Evolutionary conservation across 2,797 vertebrate genomes (phyloP), one percentile per base, ranked within the genome.

Genomic region (Apogon hyalosoma): DNA sequence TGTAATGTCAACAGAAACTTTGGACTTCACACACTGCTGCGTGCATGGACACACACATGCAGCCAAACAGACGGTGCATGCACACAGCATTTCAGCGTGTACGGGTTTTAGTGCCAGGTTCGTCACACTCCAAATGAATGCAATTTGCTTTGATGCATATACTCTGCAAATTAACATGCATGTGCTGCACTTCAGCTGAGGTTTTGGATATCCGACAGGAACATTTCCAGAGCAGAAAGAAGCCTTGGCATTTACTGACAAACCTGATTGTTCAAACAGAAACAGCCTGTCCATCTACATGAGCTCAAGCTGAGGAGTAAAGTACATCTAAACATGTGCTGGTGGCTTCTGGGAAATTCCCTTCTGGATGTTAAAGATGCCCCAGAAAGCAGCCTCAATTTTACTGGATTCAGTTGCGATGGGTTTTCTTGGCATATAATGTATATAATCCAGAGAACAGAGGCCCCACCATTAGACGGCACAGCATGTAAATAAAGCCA

Each of bases 1-100:
- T 57, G 43, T 52, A 77, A 73, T 75, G 65, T 90, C 80, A 89
- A 90, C 77, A 86, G 18, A 78, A 46, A 81, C 82, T 65, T 85
- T 85, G 80, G 75, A 90, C 84, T 75, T 66, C 52, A 82, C 74
- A 60, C 69, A 64, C 64, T 19, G 53, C 41, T 38, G 41, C 54
- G 62, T 33, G 33, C 52, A 57, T 41, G 39, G 15, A 64, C 9
- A 63, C 39, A 69, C 48, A 51, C 50, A 63, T 36, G 63, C 48
- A 69, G 4, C 36, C 13, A 43, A 7, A 57, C 11, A 61, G 11
- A 28, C 1, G 10, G 19, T 13, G 58, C 31, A 48, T 11, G 28
- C 2, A 52, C 13, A 11, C 6, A n/a, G 43, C 21, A 49, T 56
- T 18, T 58, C 51, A 69, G 18, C 36, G 16, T 28, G 39, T 13